Evolutionary conservation across 2,797 vertebrate species (phyloP), one percentile per base, ranked within the genome.

Genomic region (Pelodytes ibericus): DNA sequence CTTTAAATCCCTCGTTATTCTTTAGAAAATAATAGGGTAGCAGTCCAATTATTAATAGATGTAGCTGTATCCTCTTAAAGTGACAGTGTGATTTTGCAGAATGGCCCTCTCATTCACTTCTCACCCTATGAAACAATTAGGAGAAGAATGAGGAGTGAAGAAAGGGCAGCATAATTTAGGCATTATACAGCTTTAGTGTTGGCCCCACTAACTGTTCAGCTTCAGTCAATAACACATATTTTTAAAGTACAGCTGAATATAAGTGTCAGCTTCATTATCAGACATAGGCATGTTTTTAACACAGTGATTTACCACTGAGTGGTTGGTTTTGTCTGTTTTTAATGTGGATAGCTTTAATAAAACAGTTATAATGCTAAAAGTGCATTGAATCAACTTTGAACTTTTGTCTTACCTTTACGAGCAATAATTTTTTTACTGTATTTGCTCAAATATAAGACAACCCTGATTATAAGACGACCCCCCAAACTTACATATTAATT

Each of bases 61-160:
- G 89, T 86, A 90, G 89, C 81, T 85, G 90, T 87, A 89, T 90
- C 86, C 88, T 91, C 90, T 93, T 93, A 93, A 92, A 93, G 87
- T 81, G 86, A 80, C 87, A 83, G 57, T 83, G 79, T 72, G 69
- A 81, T 88, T 85, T 84, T 83, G 79, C 83, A 82, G 87, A 82
- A 26, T 9, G 85, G 82, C 87, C 88, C 86, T 80, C 41, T 67
- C 82, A 66, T 82, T 87, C 84, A 85, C 85, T 78, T 85, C 75
- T 80, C 81, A 60, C 67, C 81, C 83, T 86, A 78, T 85, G 85
- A 88, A 86, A 80, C 81, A 89, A 86, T 86, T 84, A 81, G 44
- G 84, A 85, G 78, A 83, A 87, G 80, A 83, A 71, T 80, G 82
- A 84, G 71, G 65, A 81, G 51, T 72, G 64, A 80, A 83, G 69